A percentile compares a stretch with the other conserved stretches of the same genome.
Evolutionary conservation across 1,140 invertebrate species (phyloP).

Genomic region (Macrotrachela quadricornifera): DNA sequence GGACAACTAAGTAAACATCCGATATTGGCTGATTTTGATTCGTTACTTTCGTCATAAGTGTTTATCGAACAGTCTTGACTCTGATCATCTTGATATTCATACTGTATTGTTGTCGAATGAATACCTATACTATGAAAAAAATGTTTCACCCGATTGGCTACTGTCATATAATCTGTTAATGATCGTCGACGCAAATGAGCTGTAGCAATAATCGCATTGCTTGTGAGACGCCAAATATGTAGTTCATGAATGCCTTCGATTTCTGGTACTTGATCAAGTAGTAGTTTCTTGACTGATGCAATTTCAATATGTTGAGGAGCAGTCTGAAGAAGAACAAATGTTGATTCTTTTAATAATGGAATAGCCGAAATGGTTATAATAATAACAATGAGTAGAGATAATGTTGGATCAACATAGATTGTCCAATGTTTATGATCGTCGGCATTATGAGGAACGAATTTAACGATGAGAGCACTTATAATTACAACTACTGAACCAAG

Average conservation of each 20-base stretch:
- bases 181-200: constrained; percentile 36
- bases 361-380: constrained; percentile 35
- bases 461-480: constrained; percentile 51
- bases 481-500: constrained; percentile 75
- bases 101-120: constrained; percentile 38
- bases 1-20: no score
- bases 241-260: constrained; percentile 38
- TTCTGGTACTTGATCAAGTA: constrained; percentile 31
- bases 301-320: constrained; percentile 36
- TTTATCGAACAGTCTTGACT: no score
- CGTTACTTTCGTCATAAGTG: no score
- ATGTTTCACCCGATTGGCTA: constrained; percentile 30
- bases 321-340: constrained; percentile 36
- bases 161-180: constrained; percentile 32
- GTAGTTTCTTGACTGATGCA: constrained; percentile 27
- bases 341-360: constrained; percentile 35
- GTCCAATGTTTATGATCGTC: constrained; percentile 43
- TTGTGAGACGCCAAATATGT: constrained; percentile 39
- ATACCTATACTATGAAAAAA: constrained; percentile 38
- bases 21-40: no score
- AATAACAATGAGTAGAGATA: constrained; percentile 38
- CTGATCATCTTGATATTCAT: no score
- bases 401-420: constrained; percentile 72
- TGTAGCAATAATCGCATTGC: constrained; percentile 34
- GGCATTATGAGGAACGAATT: constrained; percentile 29